These are phyloP conservation scores for Glomeris maerens DNA, from an alignment of 1,140 invertebrate genomes.

Conservation along the genomic window DNA sequence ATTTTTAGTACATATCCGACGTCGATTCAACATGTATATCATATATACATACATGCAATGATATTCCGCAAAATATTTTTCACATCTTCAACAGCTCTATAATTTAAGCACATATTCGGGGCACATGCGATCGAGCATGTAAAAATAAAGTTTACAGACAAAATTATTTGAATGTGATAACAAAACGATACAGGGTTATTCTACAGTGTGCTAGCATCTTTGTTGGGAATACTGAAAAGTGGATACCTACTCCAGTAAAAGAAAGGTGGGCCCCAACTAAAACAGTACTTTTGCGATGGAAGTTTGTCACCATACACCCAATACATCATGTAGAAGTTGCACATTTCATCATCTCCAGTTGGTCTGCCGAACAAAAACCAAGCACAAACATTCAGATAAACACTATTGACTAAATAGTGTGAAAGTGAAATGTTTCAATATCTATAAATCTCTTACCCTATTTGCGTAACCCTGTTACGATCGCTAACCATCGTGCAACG, in stretches of 20 bases:
- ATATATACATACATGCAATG: no score
- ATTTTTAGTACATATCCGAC: no score
- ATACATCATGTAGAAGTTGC: slow-evolving; percentile 99
- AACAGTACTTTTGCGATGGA: slow-evolving; percentile 70
- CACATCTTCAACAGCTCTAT: no score
- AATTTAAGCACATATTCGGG: no score
- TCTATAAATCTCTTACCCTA: slow-evolving; percentile 60
- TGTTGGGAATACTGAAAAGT: slow-evolving; percentile 63
- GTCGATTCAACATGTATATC: no score
- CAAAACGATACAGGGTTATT: no score
- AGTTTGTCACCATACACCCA: slow-evolving; percentile 73
- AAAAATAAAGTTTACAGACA: no score
- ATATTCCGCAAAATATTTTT: no score
- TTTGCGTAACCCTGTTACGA: slow-evolving; percentile 44
- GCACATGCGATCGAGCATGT: no score
- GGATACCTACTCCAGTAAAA: slow-evolving; percentile 58
- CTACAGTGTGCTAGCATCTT: slow-evolving; percentile 37
- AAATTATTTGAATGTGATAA: no score
- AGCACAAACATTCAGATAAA: no score
- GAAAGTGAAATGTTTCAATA: background rate
- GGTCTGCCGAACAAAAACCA: slow-evolving; percentile 37
- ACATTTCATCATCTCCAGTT: slow-evolving; percentile 95
- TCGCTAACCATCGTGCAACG: slow-evolving; percentile 78
- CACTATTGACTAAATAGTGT: no score
- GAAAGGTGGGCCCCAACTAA: slow-evolving; percentile 59